Conservation (phyloP, 2,113 vertebrate species). For the Channa maculata region DNA sequence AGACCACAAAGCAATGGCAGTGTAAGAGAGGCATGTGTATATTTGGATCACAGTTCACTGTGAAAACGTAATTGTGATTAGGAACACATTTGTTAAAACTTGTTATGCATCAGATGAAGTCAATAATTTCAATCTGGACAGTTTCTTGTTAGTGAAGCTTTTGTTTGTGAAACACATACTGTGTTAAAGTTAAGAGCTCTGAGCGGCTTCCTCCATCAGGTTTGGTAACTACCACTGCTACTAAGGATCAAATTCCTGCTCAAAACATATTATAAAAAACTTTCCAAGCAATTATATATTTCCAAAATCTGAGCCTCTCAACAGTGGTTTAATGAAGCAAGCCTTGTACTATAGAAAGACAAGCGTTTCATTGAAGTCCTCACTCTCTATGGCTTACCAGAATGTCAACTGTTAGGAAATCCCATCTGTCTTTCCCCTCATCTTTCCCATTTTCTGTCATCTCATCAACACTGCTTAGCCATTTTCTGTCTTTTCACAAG, state of each 20-base stretch:
- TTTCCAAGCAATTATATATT: slow-evolving; percentile 53
- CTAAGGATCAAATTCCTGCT: slow-evolving; percentile 15
- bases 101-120: neutral
- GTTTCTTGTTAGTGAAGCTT: slow-evolving; percentile 9
- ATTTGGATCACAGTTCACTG: slow-evolving; percentile 1
- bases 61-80: too few species aligned
- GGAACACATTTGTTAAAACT: neutral
- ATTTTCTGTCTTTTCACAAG: slow-evolving; percentile 50
- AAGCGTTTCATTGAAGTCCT: slow-evolving; percentile 53
- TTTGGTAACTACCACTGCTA: slow-evolving; percentile 13
- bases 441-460: slow-evolving; percentile 42
- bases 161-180: neutral
- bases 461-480: slow-evolving; percentile 45
- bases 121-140: neutral
- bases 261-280: slow-evolving; percentile 2
- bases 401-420: slow-evolving; percentile 24
- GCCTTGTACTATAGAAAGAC: slow-evolving; percentile 35
- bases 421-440: slow-evolving; percentile 27
- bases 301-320: neutral
- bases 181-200: neutral
- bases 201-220: slow-evolving; percentile 28
- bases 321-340: slow-evolving; percentile 40
- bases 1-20: slow-evolving; percentile 14
- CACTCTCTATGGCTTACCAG: slow-evolving; percentile 20
- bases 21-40: neutral